These are phyloP conservation scores for Platorchestia sp. DNA, from an alignment of 1,140 invertebrate species.

Conservation along the genomic window DNA sequence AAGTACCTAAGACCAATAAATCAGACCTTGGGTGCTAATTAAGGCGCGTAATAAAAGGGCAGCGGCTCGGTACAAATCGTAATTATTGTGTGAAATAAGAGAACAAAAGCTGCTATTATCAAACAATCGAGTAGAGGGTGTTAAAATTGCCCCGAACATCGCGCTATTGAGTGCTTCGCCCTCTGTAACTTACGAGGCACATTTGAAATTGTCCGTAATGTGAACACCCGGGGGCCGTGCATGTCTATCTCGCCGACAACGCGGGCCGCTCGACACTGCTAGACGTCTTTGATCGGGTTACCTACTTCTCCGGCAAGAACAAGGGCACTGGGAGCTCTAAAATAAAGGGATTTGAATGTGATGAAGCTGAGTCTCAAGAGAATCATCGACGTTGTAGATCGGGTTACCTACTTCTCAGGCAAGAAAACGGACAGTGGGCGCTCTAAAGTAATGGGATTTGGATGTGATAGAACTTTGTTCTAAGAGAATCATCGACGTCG, in stretches of 20 bases:
- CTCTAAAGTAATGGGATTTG: too few species aligned
- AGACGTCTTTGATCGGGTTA: not conserved
- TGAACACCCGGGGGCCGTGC: not conserved
- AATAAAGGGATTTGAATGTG: too few species aligned
- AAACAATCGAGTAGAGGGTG: constrained; percentile 54
- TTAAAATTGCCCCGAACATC: constrained; percentile 43
- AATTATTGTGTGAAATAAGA: constrained; percentile 55
- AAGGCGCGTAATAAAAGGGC: constrained; percentile 42
- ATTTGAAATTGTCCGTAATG: constrained; percentile 33
- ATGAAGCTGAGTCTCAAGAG: too few species aligned
- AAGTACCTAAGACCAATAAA: constrained; percentile 44
- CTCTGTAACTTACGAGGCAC: constrained; percentile 34
- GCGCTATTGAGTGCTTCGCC: constrained; percentile 46
- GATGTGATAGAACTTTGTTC: too few species aligned
- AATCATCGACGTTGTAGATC: not conserved
- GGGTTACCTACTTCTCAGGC: not conserved
- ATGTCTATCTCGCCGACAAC: constrained; percentile 71
- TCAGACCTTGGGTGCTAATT: constrained; percentile 47
- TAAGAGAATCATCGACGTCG: too few species aligned
- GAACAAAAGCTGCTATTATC: constrained; percentile 54
- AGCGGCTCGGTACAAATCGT: constrained; percentile 43
- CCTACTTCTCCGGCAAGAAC: too few species aligned
- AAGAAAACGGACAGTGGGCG: too few species aligned
- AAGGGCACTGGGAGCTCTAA: too few species aligned
- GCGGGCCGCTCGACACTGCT: constrained; percentile 66